Evolutionary conservation across 2,888 invertebrate genomes (phyloP).

Genomic region (Netelia virgata): DNA sequence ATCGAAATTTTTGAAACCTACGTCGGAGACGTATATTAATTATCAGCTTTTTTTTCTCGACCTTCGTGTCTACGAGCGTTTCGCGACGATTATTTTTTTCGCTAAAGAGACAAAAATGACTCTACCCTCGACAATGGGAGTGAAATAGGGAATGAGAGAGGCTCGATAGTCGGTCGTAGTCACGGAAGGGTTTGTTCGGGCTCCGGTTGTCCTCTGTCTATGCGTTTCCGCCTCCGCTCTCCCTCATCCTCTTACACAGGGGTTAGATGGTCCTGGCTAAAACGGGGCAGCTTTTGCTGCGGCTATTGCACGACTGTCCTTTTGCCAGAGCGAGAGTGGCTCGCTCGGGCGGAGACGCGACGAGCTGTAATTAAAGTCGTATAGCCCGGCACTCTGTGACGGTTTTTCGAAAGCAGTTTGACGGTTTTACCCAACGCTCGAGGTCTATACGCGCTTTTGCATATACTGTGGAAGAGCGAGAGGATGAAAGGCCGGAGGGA

Average conservation of each 20-base stretch:
- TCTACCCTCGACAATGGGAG: slow-evolving; percentile 51
- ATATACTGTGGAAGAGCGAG: slow-evolving; percentile 31
- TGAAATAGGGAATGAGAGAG: slow-evolving; percentile 32
- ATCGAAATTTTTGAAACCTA: slow-evolving; percentile 11
- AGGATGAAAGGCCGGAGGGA: neutral
- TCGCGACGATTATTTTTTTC: slow-evolving; percentile 54
- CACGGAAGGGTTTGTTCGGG: slow-evolving; percentile 57
- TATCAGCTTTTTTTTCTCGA: slow-evolving; percentile 26
- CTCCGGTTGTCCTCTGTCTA: slow-evolving; percentile 22
- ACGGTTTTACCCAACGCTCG: slow-evolving; percentile 55
- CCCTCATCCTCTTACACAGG: slow-evolving; percentile 13
- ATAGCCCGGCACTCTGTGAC: slow-evolving; percentile 44
- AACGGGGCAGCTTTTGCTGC: slow-evolving; percentile 61
- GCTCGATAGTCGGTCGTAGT: slow-evolving; percentile 35
- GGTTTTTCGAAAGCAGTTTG: slow-evolving; percentile 67
- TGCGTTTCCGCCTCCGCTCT: slow-evolving; percentile 42
- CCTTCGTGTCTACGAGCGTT: neutral
- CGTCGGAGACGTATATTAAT: slow-evolving; percentile 34
- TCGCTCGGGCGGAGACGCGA: slow-evolving; percentile 10
- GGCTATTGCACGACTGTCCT: slow-evolving; percentile 58
- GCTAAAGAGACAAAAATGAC: slow-evolving; percentile 13
- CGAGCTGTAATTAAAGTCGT: slow-evolving; percentile 67
- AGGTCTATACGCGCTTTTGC: slow-evolving; percentile 51
- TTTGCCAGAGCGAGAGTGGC: slow-evolving; percentile 33
- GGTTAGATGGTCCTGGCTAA: slow-evolving; percentile 45